Evolutionary conservation across 2,888 invertebrate species (phyloP).

Genomic region (Synergus japonicus): DNA sequence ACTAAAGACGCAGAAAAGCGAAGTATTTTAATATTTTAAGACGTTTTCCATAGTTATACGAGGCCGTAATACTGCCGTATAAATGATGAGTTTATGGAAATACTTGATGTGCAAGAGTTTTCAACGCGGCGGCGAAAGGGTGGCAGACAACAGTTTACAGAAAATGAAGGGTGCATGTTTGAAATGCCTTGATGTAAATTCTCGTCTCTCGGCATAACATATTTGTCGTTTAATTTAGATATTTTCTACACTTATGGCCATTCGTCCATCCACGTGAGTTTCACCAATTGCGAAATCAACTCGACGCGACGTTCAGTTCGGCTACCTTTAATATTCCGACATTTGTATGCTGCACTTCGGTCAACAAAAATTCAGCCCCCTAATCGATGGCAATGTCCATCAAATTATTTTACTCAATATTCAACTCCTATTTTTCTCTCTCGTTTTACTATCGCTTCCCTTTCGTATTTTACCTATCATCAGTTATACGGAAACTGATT

Average conservation of each 20-base stretch:
- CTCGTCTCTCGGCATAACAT: conserved; percentile 72
- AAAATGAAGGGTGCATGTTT: conserved; percentile 74
- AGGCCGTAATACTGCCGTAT: conserved; percentile 64
- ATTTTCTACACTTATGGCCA: conserved; percentile 60
- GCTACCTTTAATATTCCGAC: conserved; percentile 55
- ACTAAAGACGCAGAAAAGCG: conserved; percentile 45
- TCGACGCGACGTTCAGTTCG: conserved; percentile 61
- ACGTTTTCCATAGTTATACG: conserved; percentile 55
- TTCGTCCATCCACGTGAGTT: conserved; percentile 60
- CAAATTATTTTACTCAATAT: not conserved
- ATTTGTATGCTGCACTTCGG: conserved; percentile 12
- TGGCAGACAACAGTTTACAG: conserved; percentile 56
- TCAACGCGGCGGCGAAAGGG: conserved; percentile 52
- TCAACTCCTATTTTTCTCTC: not conserved
- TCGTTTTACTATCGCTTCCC: not conserved
- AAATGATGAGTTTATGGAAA: conserved; percentile 75
- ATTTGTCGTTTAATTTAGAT: conserved; percentile 75
- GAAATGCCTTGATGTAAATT: conserved; percentile 70
- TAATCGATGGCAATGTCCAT: not conserved
- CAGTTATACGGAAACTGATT: not conserved
- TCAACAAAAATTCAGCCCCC: not conserved
- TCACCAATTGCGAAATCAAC: conserved; percentile 64
- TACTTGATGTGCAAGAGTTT: conserved; percentile 59
- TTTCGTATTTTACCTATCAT: not conserved
- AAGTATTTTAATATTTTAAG: conserved; percentile 68